Evolutionary conservation across 2,888 invertebrate species (phyloP).

Genomic region (Cryptophagus acutangulus): DNA sequence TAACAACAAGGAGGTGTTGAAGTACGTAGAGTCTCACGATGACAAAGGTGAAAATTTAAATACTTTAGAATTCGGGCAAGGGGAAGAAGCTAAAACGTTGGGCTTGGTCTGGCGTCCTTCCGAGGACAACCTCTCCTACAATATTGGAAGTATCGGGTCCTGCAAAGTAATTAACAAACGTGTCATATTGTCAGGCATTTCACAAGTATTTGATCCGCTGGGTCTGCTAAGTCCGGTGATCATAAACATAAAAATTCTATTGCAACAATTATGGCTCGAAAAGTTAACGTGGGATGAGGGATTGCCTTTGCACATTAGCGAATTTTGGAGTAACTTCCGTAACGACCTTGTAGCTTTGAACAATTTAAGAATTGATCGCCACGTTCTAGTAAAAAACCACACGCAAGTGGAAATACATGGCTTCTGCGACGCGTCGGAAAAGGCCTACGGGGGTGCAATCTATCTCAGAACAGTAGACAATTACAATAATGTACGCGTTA

Average conservation of each 20-base stretch:
- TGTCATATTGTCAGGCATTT: conserved; percentile 9
- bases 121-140: conserved; percentile 6
- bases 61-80: conserved; percentile 2
- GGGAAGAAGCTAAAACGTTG: conserved; percentile 10
- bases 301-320: conserved; percentile 7
- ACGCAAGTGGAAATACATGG: conserved; percentile 14
- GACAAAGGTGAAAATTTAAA: neutral
- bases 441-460: conserved; percentile 14
- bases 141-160: neutral
- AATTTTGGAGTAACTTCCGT: conserved; percentile 8
- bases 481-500: conserved; percentile 1
- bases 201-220: conserved; percentile 17
- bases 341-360: conserved; percentile 7
- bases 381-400: conserved; percentile 1
- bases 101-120: conserved; percentile 10
- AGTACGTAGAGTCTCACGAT: neutral
- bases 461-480: conserved; percentile 11
- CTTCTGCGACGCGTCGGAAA: conserved; percentile 13
- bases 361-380: conserved; percentile 6
- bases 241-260: conserved; percentile 11
- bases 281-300: conserved; percentile 17
- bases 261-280: conserved; percentile 9
- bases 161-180: conserved; percentile 11
- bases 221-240: conserved; percentile 15
- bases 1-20: conserved; percentile 7